Percentiles rank a stretch among this genome's conserved stretches.
Evolutionary conservation across 1,140 invertebrate species (phyloP).

Genomic region (Oedothorax gibbosus): DNA sequence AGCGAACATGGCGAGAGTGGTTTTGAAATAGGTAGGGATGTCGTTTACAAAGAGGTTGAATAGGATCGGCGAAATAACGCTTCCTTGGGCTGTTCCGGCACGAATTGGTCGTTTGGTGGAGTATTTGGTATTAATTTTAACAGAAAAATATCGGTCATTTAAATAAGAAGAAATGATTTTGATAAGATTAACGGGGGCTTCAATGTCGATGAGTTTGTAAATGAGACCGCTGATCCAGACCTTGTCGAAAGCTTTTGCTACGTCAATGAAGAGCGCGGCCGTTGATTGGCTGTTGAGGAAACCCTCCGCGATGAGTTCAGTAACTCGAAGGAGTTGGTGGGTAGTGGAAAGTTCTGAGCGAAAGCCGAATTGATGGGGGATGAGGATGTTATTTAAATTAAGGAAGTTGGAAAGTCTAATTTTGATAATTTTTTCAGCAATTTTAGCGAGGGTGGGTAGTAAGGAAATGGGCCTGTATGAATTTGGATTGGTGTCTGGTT

Average conservation of each 20-base stretch:
- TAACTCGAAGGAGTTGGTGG: background rate
- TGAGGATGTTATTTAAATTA: background rate
- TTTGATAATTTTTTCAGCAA: background rate
- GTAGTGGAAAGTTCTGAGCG: background rate
- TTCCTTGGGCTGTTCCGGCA: background rate
- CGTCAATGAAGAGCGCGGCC: background rate
- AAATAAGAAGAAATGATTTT: background rate
- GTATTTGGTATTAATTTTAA: background rate
- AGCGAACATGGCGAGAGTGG: background rate
- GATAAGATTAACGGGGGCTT: background rate
- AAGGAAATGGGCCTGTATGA: background rate
- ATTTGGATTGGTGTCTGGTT: background rate
- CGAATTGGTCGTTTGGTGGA: background rate
- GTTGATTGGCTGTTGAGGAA: background rate
- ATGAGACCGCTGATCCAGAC: background rate
- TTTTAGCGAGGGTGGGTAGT: background rate
- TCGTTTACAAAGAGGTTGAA: background rate
- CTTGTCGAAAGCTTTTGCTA: background rate
- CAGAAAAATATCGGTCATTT: background rate
- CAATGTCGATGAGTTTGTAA: background rate
- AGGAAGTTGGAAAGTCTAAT: background rate
- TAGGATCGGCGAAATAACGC: background rate
- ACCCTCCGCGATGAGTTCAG: background rate
- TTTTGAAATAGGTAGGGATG: background rate
- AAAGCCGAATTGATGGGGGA: conserved; percentile 9